These are phyloP conservation scores for Xiphophorus couchianus DNA, from an alignment of 2,113 vertebrate species.

Conservation along the genomic window DNA sequence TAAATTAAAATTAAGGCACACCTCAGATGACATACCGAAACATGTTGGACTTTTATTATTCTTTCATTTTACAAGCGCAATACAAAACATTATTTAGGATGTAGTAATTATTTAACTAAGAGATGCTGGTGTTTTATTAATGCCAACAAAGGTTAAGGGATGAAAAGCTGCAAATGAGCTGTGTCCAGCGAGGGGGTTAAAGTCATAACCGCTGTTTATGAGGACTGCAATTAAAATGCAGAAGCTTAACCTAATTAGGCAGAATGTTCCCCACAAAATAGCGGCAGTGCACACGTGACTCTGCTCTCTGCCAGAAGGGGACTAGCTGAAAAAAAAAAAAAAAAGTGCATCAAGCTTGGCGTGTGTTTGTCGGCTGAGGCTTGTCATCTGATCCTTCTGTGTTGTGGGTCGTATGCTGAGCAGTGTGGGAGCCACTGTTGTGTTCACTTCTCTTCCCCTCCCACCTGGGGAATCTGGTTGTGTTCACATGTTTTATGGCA, in stretches of 20 bases:
- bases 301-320: constrained; percentile 30
- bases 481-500: background rate
- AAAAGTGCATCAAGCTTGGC: background rate
- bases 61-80: background rate
- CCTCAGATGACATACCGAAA: background rate
- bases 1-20: background rate
- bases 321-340: background rate
- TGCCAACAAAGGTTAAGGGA: background rate
- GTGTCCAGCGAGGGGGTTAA: background rate
- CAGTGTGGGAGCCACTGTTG: constrained; percentile 53
- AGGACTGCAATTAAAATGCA: background rate
- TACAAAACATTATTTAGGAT: too few relatives aligned
- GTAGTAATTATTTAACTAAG: background rate
- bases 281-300: constrained; percentile 40
- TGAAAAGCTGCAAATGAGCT: background rate
- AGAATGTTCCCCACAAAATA: background rate
- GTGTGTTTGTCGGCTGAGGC: constrained; percentile 23
- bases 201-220: background rate
- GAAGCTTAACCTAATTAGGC: background rate
- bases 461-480: constrained; percentile 26
- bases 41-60: background rate
- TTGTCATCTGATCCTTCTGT: constrained; percentile 57
- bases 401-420: constrained; percentile 34
- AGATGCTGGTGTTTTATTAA: background rate
- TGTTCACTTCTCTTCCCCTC: constrained; percentile 38